Conservation (phyloP, 1,140 invertebrate genomes). For the Drosophila teissieri region DNA sequence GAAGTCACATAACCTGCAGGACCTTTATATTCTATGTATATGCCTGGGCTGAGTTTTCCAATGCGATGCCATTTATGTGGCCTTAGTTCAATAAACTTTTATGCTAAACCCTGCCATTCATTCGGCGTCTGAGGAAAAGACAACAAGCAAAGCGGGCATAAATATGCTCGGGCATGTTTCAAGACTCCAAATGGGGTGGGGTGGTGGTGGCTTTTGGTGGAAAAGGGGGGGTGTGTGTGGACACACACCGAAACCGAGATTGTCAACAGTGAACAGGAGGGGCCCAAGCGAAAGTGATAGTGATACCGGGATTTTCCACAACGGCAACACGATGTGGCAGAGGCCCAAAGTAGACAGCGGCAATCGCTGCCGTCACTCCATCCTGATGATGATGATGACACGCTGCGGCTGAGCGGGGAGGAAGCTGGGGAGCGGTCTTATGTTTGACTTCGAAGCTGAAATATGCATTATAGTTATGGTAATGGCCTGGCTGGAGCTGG, state of each 20-base stretch:
- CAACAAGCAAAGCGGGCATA: constrained; percentile 50
- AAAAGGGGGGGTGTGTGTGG: constrained; percentile 19
- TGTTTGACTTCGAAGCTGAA: constrained; percentile 73
- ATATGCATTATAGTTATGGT: constrained; percentile 83
- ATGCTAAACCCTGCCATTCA: constrained; percentile 76
- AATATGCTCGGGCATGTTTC: constrained; percentile 71
- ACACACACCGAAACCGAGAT: constrained; percentile 79
- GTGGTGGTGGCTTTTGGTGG: too few relatives aligned
- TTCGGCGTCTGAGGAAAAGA: constrained; percentile 12
- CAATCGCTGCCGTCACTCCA: constrained; percentile 44
- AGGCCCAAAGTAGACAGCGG: constrained; percentile 45
- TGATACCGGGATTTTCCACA: constrained; percentile 78
- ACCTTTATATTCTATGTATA: background rate
- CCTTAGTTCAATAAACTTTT: constrained; percentile 80
- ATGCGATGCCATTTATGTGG: constrained; percentile 36
- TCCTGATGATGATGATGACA: constrained; percentile 33
- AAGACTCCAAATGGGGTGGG: constrained; percentile 39
- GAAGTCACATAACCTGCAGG: constrained; percentile 2
- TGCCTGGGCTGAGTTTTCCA: background rate
- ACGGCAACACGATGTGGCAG: constrained; percentile 45
- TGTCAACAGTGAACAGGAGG: constrained; percentile 79
- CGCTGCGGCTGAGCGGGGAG: too few relatives aligned
- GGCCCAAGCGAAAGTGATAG: constrained; percentile 81
- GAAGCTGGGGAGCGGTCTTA: constrained; percentile 14
- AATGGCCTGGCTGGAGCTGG: constrained; percentile 62